Conservation (phyloP, 2,113 vertebrate species). For the Gobius niger region DNA sequence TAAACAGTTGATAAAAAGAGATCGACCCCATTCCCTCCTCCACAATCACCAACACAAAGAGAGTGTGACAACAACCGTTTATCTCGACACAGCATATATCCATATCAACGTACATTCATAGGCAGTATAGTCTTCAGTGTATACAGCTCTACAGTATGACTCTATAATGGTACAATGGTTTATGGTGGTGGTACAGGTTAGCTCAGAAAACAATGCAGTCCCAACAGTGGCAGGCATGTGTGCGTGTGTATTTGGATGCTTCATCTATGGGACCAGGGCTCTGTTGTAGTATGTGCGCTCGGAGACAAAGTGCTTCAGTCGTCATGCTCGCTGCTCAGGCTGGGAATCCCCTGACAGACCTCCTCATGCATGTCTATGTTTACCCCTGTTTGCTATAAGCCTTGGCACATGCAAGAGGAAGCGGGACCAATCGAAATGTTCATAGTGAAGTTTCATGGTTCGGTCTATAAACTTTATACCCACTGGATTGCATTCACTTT, state of each 20-base stretch:
- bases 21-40: too few species aligned
- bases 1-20: too few species aligned
- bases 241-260: constrained; percentile 43
- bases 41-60: not conserved
- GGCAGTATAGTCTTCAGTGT: constrained; percentile 82
- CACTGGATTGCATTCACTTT: too few species aligned
- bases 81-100: constrained; percentile 77
- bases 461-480: not conserved
- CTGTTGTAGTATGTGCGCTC: constrained; percentile 68
- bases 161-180: constrained; percentile 72
- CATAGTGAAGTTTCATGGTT: constrained; percentile 8
- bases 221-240: constrained; percentile 65
- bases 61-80: constrained; percentile 34
- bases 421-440: constrained; percentile 13
- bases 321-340: constrained; percentile 67
- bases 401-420: constrained; percentile 27
- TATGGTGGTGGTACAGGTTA: constrained; percentile 59
- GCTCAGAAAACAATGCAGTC: constrained; percentile 66
- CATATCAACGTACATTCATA: constrained; percentile 80
- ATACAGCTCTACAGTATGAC: constrained; percentile 77
- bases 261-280: constrained; percentile 45
- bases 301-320: constrained; percentile 80
- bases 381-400: constrained; percentile 29
- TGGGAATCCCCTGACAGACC: constrained; percentile 54
- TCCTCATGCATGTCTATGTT: constrained; percentile 38